Base-by-base conservation (phyloP, 2,113 vertebrate species). In the Bambusicola thoracicus region DNA sequence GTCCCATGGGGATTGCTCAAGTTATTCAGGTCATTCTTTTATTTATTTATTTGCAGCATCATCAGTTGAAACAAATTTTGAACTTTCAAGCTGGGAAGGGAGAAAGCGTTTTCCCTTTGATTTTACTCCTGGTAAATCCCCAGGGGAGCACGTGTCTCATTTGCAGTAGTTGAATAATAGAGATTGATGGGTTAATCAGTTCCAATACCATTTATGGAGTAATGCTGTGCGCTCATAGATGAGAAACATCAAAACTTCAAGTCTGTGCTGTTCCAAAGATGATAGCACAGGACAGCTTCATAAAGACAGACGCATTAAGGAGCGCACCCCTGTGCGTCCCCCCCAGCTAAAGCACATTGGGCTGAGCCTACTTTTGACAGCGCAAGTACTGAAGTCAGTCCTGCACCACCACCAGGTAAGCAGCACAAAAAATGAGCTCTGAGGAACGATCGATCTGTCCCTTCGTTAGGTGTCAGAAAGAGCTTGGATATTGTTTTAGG, bases 101-200 rank as follows among this genome's bases (percentile, higher is more conserved):
- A 92, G 55, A 68, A 80, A 85, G 48, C 20, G 27, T n/a, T 8
- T 94, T 65, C 30, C 34, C 77, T 95, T 93, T 93, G 85, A 96
- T 95, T 91, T 83, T 61, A 10, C 27, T 82, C 63, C 79, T 95
- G 80, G 93, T 87, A 81, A 89, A 85, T 21, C 65, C 72, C 56
- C 72, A 68, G 27, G 67, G 56, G 65, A 75, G 10, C 6, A 6
- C 2, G 24, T 55, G 61, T 56, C 92, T 92, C 7, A 0, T 85
- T 93, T 94, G 63, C 48, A 80, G 67, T 19, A 74, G 67, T 49
- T 69, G 56, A 77, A 69, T 87, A 90, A 92, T 51, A 63, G 77
- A 87, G 93, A 93, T 72, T 81, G 96, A 92, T 90, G 51, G 83
- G 80, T 92, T 92, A 86, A 96, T 94, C 87, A 56, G 44, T 41